Percentiles rank a stretch among this genome's conserved stretches.
phyloP scores from a whole-genome alignment of 2,888 invertebrate species.

The Epsilonema sp. region DNA sequence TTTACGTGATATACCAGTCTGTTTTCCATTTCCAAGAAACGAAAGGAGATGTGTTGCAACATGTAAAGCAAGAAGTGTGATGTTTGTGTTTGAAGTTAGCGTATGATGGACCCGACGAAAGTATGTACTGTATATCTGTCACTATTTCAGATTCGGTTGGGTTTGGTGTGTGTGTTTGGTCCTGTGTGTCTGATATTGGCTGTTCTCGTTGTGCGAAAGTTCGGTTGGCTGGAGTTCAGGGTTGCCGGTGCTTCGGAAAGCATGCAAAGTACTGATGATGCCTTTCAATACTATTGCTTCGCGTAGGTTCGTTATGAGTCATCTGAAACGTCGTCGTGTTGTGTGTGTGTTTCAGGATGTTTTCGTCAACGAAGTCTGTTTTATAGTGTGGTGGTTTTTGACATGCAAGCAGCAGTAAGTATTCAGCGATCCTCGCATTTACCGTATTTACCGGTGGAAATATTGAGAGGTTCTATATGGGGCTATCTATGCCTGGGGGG shows the following conservation, averaged over 20 bases:
- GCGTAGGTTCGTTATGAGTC: no score
- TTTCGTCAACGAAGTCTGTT: slow-evolving; percentile 27
- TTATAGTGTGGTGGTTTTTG: slow-evolving; percentile 28
- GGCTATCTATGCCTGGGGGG: background rate
- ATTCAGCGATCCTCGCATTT: no score
- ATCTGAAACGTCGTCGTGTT: no score
- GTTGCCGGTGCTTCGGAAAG: slow-evolving; percentile 25
- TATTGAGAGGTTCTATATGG: background rate
- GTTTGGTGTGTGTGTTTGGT: slow-evolving; percentile 19
- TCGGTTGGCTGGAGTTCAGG: slow-evolving; percentile 26
- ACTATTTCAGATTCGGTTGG: slow-evolving; percentile 5
- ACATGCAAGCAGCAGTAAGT: slow-evolving; percentile 29
- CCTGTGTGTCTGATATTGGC: slow-evolving; percentile 23
- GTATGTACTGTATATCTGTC: no score
- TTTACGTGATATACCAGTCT: background rate
- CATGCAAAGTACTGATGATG: slow-evolving; percentile 22
- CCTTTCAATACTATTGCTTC: no score
- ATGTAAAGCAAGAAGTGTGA: background rate
- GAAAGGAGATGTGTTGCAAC: background rate
- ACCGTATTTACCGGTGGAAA: no score
- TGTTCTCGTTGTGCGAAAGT: slow-evolving; percentile 18
- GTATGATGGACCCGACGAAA: no score
- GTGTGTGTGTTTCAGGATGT: slow-evolving; percentile 23
- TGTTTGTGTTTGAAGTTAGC: no score
- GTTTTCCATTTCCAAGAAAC: background rate